Evolutionary conservation across 2,113 vertebrate genomes (phyloP).

Genomic region (Hymenochirus boettgeri): DNA sequence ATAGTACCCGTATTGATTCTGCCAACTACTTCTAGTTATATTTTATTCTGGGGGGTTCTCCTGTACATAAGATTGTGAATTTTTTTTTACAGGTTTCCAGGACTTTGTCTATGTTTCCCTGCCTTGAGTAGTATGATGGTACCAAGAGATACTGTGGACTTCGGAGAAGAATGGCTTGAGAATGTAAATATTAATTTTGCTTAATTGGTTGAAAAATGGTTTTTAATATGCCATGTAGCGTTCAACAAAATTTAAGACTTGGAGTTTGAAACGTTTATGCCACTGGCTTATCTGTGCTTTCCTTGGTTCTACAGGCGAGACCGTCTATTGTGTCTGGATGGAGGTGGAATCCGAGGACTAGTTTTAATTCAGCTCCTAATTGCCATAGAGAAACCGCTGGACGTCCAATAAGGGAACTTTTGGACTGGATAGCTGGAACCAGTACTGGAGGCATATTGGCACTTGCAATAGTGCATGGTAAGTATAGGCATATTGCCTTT

Average conservation of each 20-base stretch:
- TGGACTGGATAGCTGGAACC: constrained; percentile 93
- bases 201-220: too few relatives aligned
- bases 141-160: constrained; percentile 60
- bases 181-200: too few relatives aligned
- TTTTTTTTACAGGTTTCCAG: constrained; percentile 68
- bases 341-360: constrained; percentile 91
- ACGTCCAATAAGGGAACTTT: constrained; percentile 80
- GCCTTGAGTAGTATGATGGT: constrained; percentile 58
- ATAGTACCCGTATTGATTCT: too few relatives aligned
- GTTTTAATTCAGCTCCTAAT: constrained; percentile 92
- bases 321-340: constrained; percentile 86
- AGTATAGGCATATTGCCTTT: constrained; percentile 31
- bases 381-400: constrained; percentile 83
- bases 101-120: constrained; percentile 72
- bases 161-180: constrained; percentile 49
- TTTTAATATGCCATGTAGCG: too few relatives aligned
- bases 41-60: too few relatives aligned
- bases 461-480: constrained; percentile 87
- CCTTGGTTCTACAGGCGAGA: constrained; percentile 62
- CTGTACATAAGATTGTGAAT: too few relatives aligned
- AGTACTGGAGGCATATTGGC: constrained; percentile 97
- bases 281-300: background rate
- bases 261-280: too few relatives aligned
- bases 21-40: too few relatives aligned
- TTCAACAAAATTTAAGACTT: too few relatives aligned